A percentile compares a stretch with the other conserved stretches of the same genome.
These are phyloP conservation scores for Delphinus delphis DNA, from an alignment of 2,113 vertebrate genomes.

Conservation along the genomic window DNA sequence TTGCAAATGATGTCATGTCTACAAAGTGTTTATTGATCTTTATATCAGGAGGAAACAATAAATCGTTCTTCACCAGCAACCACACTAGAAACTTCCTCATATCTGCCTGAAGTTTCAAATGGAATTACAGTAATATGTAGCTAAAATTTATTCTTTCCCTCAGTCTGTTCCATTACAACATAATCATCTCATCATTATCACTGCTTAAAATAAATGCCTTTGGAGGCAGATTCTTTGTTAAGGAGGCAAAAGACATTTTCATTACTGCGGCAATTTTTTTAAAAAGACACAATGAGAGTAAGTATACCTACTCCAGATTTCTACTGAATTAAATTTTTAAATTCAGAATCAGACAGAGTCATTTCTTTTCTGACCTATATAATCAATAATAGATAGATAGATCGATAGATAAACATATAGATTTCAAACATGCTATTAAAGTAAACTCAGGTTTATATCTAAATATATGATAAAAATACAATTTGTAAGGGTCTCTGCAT, in stretches of 20 bases:
- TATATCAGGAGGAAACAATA: slow-evolving; percentile 31
- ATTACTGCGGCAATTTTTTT: slow-evolving; percentile 33
- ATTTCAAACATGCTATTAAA: background rate
- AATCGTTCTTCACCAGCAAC: slow-evolving; percentile 32
- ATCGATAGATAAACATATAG: background rate
- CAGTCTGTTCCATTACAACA: slow-evolving; percentile 19
- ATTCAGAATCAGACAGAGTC: background rate
- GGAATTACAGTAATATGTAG: background rate
- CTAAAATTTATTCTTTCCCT: slow-evolving; percentile 13
- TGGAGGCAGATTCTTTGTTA: background rate
- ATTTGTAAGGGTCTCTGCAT: background rate
- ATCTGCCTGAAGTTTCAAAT: slow-evolving; percentile 53
- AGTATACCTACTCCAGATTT: slow-evolving; percentile 21
- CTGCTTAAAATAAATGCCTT: background rate
- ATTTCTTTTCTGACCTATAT: background rate
- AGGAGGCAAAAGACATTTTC: slow-evolving; percentile 43
- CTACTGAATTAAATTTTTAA: slow-evolving; percentile 16
- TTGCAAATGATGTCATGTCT: slow-evolving; percentile 37
- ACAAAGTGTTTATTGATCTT: slow-evolving; percentile 52
- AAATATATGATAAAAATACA: slow-evolving; percentile 27
- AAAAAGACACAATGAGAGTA: slow-evolving; percentile 30
- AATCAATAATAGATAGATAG: background rate
- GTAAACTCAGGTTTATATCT: background rate
- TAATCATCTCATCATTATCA: slow-evolving; percentile 45
- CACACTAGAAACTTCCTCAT: background rate